Evolutionary conservation across 2,113 vertebrate genomes (phyloP).

Genomic region (Odocoileus hemionus): DNA sequence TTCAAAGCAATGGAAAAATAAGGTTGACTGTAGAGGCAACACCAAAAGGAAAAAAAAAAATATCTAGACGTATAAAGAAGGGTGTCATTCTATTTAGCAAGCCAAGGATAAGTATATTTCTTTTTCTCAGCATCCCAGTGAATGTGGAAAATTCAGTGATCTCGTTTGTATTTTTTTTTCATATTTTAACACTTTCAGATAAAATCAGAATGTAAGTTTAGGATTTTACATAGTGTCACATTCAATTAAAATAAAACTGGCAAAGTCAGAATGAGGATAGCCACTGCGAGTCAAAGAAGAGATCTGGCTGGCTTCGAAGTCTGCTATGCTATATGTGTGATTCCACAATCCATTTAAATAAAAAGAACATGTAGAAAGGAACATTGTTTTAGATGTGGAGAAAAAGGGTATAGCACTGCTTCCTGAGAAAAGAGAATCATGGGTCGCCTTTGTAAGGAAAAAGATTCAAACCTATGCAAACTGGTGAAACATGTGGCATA

Average conservation of each 20-base stretch:
- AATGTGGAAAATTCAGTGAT: neutral
- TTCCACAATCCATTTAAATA: neutral
- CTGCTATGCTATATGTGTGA: neutral
- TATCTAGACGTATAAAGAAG: neutral
- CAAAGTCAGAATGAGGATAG: neutral
- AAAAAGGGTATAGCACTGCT: neutral
- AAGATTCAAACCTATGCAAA: neutral
- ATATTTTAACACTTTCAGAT: neutral
- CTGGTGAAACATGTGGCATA: neutral
- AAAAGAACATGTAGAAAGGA: neutral
- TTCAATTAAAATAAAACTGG: neutral
- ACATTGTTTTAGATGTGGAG: neutral
- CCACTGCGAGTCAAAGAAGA: neutral
- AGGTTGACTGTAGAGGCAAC: neutral
- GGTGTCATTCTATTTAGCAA: neutral
- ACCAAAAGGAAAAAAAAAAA: neutral
- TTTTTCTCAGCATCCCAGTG: neutral
- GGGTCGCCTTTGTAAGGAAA: neutral
- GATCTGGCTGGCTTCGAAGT: neutral
- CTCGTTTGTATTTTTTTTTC: neutral
- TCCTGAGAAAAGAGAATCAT: neutral
- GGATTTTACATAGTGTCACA: neutral
- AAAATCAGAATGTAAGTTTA: neutral
- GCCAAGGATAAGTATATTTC: neutral
- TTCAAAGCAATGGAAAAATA: neutral